phyloP scores from a whole-genome alignment of 2,888 invertebrate species.

The Drosophila maculinotata region DNA sequence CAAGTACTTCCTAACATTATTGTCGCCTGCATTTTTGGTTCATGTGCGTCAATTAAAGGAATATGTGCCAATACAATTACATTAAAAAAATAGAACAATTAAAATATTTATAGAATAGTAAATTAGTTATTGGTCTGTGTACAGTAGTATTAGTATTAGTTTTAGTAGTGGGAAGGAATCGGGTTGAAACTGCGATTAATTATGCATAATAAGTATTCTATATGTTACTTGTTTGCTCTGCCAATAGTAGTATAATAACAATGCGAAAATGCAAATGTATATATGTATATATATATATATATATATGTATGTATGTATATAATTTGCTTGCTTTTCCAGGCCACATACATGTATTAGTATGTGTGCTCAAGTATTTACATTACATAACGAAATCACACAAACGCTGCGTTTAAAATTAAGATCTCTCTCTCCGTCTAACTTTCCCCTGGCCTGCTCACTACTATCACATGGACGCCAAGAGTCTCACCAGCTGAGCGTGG shows the following conservation, averaged over 20 bases:
- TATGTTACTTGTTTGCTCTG: conserved; percentile 30
- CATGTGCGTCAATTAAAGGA: conserved; percentile 37
- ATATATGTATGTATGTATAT: conserved; percentile 15
- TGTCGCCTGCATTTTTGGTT: conserved; percentile 64
- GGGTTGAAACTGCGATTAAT: conserved; percentile 26
- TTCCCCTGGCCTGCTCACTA: conserved; percentile 44
- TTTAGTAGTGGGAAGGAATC: conserved; percentile 7
- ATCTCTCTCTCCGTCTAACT: conserved; percentile 12
- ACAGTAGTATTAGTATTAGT: conserved; percentile 4
- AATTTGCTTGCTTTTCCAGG: conserved; percentile 18
- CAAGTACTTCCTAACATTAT: conserved; percentile 64
- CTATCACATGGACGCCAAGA: conserved; percentile 64
- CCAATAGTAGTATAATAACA: conserved; percentile 40
- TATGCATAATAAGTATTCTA: conserved; percentile 35
- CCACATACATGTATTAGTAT: conserved; percentile 23
- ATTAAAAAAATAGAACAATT: conserved; percentile 34
- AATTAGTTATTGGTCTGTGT: conserved; percentile 17
- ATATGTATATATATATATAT: conserved; percentile 10
- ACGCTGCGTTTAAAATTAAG: conserved; percentile 75
- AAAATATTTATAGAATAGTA: conserved; percentile 19
- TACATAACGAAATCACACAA: conserved; percentile 73
- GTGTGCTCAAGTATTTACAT: conserved; percentile 55
- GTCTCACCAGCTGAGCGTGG: not conserved
- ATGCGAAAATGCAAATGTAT: conserved; percentile 60
- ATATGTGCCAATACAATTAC: conserved; percentile 38